phyloP scores from a whole-genome alignment of 2,797 vertebrate genomes.

The Hapalemur alaotrensis region DNA sequence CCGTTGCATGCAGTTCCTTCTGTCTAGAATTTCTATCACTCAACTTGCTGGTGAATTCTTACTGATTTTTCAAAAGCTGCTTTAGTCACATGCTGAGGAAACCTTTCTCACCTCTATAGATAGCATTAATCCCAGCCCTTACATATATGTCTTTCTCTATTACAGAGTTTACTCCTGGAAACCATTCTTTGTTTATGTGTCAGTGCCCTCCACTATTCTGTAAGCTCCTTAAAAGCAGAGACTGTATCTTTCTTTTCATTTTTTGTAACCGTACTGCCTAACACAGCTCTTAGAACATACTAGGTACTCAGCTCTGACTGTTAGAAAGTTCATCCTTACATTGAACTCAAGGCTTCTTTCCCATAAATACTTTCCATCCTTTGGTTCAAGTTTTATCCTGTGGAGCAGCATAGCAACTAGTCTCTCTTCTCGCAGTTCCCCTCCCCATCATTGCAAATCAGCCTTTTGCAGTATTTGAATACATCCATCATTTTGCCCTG shows the following conservation, averaged over 20 bases:
- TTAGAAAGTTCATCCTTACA: background rate
- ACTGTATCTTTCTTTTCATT: background rate
- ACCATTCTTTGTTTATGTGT: background rate
- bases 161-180: background rate
- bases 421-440: background rate
- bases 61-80: slow-evolving; percentile 10
- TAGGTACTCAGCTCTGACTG: background rate
- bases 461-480: background rate
- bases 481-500: background rate
- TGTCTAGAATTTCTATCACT: background rate
- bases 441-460: background rate
- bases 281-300: background rate
- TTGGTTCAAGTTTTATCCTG: slow-evolving; percentile 2
- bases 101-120: background rate
- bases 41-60: background rate
- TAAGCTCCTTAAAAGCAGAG: background rate
- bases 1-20: background rate
- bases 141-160: background rate
- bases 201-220: background rate
- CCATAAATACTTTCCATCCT: background rate
- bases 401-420: background rate
- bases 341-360: slow-evolving; percentile 1
- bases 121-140: background rate
- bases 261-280: background rate
- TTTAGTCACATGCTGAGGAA: background rate